Evolutionary conservation across 2,113 vertebrate species (phyloP).

Genomic region (Microcebus tavaratra): DNA sequence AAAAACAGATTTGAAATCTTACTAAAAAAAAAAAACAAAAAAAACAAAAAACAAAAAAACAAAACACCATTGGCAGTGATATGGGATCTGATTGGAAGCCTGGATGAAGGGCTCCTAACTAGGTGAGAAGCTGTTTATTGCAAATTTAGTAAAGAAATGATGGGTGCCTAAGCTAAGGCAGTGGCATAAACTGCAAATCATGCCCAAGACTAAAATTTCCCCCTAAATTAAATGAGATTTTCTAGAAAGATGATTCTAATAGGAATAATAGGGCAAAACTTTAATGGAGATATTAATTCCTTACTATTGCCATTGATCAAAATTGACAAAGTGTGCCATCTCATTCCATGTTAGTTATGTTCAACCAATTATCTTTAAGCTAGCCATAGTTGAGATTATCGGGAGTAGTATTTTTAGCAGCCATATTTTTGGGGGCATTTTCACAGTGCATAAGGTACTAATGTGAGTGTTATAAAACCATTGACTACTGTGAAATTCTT

Average conservation of each 20-base stretch:
- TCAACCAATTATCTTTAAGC: conserved; percentile 15
- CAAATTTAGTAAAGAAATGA: conserved; percentile 23
- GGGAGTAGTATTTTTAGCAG: neutral
- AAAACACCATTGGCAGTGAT: neutral
- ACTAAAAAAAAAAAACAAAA: neutral
- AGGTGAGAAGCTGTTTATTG: neutral
- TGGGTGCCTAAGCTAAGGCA: neutral
- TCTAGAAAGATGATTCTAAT: neutral
- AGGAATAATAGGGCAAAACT: neutral
- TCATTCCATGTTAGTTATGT: neutral
- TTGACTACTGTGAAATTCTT: neutral
- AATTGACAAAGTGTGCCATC: neutral
- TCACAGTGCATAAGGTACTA: neutral
- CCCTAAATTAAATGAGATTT: neutral
- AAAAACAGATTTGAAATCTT: neutral
- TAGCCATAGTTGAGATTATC: neutral
- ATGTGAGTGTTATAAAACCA: neutral
- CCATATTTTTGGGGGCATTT: neutral
- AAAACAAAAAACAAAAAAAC: neutral
- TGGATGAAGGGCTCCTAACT: neutral
- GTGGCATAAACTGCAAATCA: neutral
- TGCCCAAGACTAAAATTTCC: neutral
- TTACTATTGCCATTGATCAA: neutral
- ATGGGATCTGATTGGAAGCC: neutral
- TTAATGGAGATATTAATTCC: neutral